phyloP scores from a whole-genome alignment of 2,113 vertebrate genomes.

The Petaurus breviceps region DNA sequence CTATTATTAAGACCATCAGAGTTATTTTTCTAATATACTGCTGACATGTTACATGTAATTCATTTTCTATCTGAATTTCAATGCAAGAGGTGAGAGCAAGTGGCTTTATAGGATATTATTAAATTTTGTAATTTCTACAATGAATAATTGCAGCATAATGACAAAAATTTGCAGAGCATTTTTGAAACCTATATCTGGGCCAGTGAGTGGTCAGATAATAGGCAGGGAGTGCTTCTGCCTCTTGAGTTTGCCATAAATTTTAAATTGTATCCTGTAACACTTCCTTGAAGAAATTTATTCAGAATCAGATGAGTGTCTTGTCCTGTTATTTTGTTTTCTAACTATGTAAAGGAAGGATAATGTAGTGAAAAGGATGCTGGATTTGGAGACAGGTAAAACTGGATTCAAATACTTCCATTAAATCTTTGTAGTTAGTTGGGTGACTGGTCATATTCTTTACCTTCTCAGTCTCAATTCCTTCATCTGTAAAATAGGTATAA shows the following conservation, averaged over 20 bases:
- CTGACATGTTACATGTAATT: constrained; percentile 45
- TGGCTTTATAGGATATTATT: constrained; percentile 5
- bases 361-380: neutral
- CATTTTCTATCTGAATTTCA: constrained; percentile 35
- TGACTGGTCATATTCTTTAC: neutral
- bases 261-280: constrained; percentile 7
- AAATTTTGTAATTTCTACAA: constrained; percentile 29
- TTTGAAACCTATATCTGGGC: constrained; percentile 16
- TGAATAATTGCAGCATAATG: constrained; percentile 14
- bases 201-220: constrained; percentile 4
- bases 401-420: neutral
- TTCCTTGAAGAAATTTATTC: constrained; percentile 31
- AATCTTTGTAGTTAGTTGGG: neutral
- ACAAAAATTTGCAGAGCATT: neutral
- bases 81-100: constrained; percentile 6
- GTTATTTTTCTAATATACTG: neutral
- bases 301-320: neutral
- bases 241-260: constrained; percentile 21
- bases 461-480: neutral
- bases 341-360: neutral
- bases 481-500: neutral
- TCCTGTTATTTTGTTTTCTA: neutral
- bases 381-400: neutral
- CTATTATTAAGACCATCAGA: constrained; percentile 10
- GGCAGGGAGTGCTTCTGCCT: neutral